These are phyloP conservation scores for Ceyx erithaca DNA, from an alignment of 2,797 vertebrate species.

Conservation along the genomic window DNA sequence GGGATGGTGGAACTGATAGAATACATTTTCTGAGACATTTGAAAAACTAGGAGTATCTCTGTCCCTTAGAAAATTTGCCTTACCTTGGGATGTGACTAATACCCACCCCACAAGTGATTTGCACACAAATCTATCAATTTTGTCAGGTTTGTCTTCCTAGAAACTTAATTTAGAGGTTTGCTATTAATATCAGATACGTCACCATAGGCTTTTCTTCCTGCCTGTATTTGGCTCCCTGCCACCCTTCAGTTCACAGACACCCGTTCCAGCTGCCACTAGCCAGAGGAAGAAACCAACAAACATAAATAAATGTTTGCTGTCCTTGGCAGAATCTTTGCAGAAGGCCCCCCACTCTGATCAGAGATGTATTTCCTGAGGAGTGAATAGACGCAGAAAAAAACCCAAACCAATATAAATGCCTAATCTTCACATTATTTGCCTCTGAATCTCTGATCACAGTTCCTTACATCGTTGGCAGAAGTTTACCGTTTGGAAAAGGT, in stretches of 20 bases:
- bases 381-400: background rate
- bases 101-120: background rate
- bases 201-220: conserved; percentile 6
- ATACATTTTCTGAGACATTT: background rate
- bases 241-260: background rate
- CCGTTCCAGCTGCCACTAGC: background rate
- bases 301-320: background rate
- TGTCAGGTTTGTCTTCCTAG: conserved; percentile 15
- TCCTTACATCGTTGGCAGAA: background rate
- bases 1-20: background rate
- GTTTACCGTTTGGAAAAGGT: background rate
- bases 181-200: conserved; percentile 53
- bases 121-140: conserved; percentile 19
- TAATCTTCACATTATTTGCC: background rate
- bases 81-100: background rate
- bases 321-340: background rate
- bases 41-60: background rate
- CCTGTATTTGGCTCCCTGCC: conserved; percentile 41
- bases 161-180: conserved; percentile 61
- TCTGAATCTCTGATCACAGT: background rate
- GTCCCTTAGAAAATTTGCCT: background rate
- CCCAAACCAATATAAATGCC: background rate
- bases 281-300: background rate
- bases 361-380: background rate
- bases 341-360: background rate